Conservation (phyloP, 2,113 vertebrate species). For the Lipotes vexillifer region DNA sequence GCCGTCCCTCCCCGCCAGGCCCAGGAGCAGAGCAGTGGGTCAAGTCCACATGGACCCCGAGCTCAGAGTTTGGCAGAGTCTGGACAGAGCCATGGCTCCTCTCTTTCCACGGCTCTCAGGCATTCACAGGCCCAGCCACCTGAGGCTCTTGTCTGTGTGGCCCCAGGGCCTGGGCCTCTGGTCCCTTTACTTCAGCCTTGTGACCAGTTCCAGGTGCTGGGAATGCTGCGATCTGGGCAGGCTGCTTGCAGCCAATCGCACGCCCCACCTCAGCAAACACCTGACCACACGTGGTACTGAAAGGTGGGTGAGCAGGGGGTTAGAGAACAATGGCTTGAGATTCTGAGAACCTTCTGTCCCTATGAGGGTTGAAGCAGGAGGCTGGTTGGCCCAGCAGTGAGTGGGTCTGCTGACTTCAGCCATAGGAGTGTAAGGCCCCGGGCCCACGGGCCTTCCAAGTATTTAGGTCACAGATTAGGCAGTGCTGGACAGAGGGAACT, state of each 20-base stretch:
- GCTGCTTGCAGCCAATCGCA: background rate
- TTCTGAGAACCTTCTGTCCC: background rate
- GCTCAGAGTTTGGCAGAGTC: conserved; percentile 26
- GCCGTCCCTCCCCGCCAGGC: conserved; percentile 27
- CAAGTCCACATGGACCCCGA: background rate
- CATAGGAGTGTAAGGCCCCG: background rate
- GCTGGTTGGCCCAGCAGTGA: background rate
- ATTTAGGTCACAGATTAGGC: background rate
- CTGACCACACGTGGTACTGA: background rate
- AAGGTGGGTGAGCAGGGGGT: background rate
- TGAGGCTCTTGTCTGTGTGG: background rate
- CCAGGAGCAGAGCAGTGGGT: conserved; percentile 4
- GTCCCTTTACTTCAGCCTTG: background rate
- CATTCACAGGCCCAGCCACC: background rate
- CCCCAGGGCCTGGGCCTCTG: background rate
- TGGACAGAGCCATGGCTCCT: background rate
- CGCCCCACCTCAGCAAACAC: background rate
- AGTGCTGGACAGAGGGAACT: background rate
- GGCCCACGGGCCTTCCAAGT: background rate
- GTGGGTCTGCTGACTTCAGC: background rate
- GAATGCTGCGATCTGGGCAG: background rate
- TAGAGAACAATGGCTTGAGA: background rate
- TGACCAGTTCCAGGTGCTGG: background rate
- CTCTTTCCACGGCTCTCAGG: background rate
- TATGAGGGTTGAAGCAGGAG: background rate